Evolutionary conservation across 1,140 invertebrate genomes (phyloP).

Genomic region (Solen grandis): DNA sequence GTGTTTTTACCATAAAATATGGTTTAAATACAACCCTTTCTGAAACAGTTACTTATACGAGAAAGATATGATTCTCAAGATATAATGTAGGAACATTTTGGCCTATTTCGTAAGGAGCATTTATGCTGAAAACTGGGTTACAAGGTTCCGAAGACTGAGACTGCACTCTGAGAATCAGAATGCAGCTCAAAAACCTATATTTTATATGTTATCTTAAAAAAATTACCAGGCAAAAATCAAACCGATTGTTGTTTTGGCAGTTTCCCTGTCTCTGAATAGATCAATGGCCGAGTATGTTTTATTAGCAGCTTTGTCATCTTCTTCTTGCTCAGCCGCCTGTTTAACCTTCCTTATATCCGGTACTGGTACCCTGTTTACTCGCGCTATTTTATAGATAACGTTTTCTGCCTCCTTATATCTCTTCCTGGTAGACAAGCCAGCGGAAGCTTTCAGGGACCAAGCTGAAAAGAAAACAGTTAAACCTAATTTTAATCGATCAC

Average conservation of each 20-base stretch:
- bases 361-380: conserved; percentile 27
- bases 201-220: neutral
- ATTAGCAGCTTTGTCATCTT: neutral
- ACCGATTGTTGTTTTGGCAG: conserved; percentile 8
- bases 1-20: too few relatives aligned
- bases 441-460: conserved; percentile 72
- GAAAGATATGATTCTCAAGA: too few relatives aligned
- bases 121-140: too few relatives aligned
- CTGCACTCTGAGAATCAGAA: too few relatives aligned
- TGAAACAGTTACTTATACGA: too few relatives aligned
- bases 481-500: too few relatives aligned
- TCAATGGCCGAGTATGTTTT: conserved; percentile 18
- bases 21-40: too few relatives aligned
- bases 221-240: conserved; percentile 28
- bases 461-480: too few relatives aligned
- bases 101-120: too few relatives aligned
- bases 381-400: conserved; percentile 11
- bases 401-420: conserved; percentile 34
- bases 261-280: conserved; percentile 25
- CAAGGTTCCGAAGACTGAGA: too few relatives aligned
- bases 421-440: conserved; percentile 63
- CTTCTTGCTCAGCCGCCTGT: neutral
- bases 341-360: conserved; percentile 8
- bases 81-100: too few relatives aligned
- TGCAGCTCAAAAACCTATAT: too few relatives aligned